A percentile compares a stretch with the other conserved stretches of the same genome.
These are phyloP conservation scores for Cheilosia vernalis DNA, from an alignment of 2,888 invertebrate species.

Conservation along the genomic window DNA sequence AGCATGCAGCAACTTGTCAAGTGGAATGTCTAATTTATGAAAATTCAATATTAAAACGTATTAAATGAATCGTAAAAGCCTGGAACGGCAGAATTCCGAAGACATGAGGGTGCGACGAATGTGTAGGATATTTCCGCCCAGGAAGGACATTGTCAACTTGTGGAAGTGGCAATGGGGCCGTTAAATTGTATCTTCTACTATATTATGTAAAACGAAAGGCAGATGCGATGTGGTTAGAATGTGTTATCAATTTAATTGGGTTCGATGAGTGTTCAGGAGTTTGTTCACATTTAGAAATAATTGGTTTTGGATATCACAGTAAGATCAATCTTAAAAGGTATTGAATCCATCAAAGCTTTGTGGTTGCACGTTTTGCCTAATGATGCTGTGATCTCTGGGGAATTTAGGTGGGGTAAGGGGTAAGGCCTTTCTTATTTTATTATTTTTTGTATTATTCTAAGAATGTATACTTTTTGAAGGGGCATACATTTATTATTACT, in stretches of 20 bases:
- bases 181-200: constrained; percentile 48
- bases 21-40: constrained; percentile 73
- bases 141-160: constrained; percentile 62
- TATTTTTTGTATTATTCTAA: too few species aligned
- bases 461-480: too few species aligned
- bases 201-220: neutral
- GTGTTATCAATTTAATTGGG: constrained; percentile 4
- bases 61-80: constrained; percentile 68
- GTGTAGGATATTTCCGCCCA: neutral
- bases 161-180: constrained; percentile 51
- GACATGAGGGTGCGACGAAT: constrained; percentile 4
- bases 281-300: constrained; percentile 23
- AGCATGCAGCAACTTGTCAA: constrained; percentile 69
- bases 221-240: constrained; percentile 16
- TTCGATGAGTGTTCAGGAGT: constrained; percentile 7
- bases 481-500: too few species aligned
- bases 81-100: constrained; percentile 34
- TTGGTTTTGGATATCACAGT: constrained; percentile 20
- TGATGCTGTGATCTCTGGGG: too few species aligned
- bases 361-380: too few species aligned
- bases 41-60: constrained; percentile 72
- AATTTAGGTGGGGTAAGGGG: too few species aligned
- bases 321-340: neutral
- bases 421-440: too few species aligned
- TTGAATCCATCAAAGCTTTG: constrained; percentile 2